phyloP scores from a whole-genome alignment of 2,888 invertebrate species.

The Macrosiphum euphorbiae region DNA sequence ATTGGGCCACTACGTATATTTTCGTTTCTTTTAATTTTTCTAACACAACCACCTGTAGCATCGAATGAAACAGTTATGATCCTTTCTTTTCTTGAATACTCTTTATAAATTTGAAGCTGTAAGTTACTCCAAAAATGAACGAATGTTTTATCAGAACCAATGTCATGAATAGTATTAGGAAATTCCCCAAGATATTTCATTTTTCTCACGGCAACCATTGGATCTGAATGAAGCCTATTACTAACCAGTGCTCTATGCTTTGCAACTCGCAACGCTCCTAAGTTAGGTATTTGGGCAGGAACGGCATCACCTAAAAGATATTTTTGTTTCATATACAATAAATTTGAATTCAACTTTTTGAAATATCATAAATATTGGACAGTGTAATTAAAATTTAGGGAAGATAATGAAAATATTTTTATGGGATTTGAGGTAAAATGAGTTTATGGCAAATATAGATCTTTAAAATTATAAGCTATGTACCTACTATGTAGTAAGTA shows the following conservation, averaged over 20 bases:
- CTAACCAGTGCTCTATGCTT: not conserved
- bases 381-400: too few relatives aligned
- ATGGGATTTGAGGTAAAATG: too few relatives aligned
- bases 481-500: too few relatives aligned
- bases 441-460: too few relatives aligned
- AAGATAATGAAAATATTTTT: too few relatives aligned
- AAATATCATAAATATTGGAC: too few relatives aligned
- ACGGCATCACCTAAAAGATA: not conserved
- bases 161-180: too few relatives aligned
- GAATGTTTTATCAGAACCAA: too few relatives aligned
- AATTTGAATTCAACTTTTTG: too few relatives aligned
- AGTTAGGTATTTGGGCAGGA: constrained; percentile 17
- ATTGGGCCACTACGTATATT: not conserved
- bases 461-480: too few relatives aligned
- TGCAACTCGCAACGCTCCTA: not conserved
- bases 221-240: not conserved
- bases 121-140: not conserved
- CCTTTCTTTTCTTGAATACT: not conserved
- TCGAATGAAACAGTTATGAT: not conserved
- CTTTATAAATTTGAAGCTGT: not conserved
- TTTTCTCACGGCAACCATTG: not conserved
- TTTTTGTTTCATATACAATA: not conserved
- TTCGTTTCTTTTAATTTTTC: not conserved
- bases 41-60: not conserved
- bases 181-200: not conserved